A percentile compares a stretch with the other conserved stretches of the same genome.
These are phyloP conservation scores for Montipora capitata DNA, from an alignment of 92 coral and sea anemone genomes.

Conservation along the genomic window DNA sequence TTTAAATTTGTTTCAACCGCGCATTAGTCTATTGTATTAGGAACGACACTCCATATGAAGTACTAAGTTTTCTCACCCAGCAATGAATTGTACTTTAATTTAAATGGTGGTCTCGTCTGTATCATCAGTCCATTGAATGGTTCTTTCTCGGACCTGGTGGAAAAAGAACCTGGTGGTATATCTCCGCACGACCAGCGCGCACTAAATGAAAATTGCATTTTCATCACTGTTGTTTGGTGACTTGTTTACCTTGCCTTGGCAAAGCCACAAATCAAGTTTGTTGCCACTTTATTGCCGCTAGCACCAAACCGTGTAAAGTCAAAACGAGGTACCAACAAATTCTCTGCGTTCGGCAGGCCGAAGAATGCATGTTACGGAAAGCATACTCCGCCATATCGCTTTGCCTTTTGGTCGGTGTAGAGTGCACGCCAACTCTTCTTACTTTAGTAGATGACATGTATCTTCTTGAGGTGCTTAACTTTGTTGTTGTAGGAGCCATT, in stretches of 20 bases:
- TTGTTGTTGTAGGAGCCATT: slow-evolving; percentile 15
- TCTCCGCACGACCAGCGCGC: background rate
- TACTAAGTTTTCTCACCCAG: slow-evolving; percentile 28
- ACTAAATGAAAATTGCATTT: slow-evolving; percentile 12
- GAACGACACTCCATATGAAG: slow-evolving; percentile 50
- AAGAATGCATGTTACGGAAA: background rate
- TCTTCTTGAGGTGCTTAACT: slow-evolving; percentile 3
- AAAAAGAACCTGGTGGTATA: background rate
- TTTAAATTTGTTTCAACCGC: slow-evolving; percentile 50
- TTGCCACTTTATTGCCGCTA: slow-evolving; percentile 63
- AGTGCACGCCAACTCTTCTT: background rate
- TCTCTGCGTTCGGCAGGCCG: slow-evolving; percentile 28
- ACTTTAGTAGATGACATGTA: background rate
- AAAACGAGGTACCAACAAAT: slow-evolving; percentile 70
- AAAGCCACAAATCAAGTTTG: slow-evolving; percentile 76
- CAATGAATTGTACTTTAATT: slow-evolving; percentile 42
- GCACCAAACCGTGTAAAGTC: slow-evolving; percentile 73
- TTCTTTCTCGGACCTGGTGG: background rate
- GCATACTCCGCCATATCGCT: slow-evolving; percentile 1
- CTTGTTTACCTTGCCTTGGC: slow-evolving; percentile 65
- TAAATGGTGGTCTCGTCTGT: slow-evolving; percentile 17
- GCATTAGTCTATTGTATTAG: slow-evolving; percentile 26
- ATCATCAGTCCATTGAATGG: background rate
- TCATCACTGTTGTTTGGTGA: slow-evolving; percentile 31
- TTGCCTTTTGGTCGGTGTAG: slow-evolving; percentile 18